These are phyloP conservation scores for Scaptomyza parva DNA, from an alignment of 2,888 invertebrate species.

Conservation along the genomic window DNA sequence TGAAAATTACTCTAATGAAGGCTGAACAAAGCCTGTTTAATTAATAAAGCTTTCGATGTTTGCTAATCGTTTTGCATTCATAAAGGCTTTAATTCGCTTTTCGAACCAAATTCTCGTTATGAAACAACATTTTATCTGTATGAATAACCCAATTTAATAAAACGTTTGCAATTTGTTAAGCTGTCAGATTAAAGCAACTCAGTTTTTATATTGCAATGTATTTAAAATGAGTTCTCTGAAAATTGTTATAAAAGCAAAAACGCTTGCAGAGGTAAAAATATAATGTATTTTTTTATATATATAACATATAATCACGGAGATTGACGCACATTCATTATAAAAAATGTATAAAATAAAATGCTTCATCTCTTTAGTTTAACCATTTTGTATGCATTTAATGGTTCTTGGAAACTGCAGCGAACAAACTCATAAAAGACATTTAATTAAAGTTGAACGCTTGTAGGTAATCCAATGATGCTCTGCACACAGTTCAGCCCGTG, in stretches of 20 bases:
- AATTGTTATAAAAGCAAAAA: neutral
- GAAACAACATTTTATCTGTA: neutral
- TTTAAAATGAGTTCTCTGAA: no score
- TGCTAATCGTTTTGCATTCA: neutral
- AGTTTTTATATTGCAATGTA: no score
- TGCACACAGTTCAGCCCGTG: neutral
- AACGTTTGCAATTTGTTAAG: no score
- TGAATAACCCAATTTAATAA: no score
- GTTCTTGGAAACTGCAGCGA: neutral
- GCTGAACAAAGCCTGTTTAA: neutral
- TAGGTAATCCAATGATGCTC: neutral
- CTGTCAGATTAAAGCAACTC: no score
- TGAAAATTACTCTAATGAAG: neutral
- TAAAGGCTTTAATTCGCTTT: neutral
- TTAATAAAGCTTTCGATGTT: neutral
- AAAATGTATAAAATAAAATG: neutral
- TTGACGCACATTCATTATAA: neutral
- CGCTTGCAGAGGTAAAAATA: no score
- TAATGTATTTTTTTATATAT: no score
- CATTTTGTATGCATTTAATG: neutral
- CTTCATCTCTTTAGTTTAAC: neutral
- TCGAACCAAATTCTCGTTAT: neutral
- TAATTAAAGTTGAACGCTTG: constrained; percentile 2
- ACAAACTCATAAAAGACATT: neutral
- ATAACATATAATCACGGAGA: no score